Conservation (phyloP, 2,797 vertebrate species). For the Tympanoctomys barrerae region DNA sequence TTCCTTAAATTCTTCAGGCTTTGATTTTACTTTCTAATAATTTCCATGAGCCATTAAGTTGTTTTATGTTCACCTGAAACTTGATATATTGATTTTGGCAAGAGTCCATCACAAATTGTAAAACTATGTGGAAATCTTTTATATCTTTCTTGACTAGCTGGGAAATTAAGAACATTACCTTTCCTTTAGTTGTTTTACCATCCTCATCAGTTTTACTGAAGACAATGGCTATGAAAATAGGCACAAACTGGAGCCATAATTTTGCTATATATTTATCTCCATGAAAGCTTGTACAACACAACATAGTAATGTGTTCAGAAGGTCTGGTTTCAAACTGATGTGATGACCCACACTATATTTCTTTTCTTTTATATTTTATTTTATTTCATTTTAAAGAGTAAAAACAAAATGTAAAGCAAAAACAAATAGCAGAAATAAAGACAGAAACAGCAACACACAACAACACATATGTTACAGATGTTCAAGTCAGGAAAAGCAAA, state of each 20-base stretch:
- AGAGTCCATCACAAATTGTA: not conserved
- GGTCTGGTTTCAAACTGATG: not conserved
- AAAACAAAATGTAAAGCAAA: no score
- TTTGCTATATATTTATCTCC: not conserved
- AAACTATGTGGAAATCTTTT: not conserved
- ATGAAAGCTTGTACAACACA: not conserved
- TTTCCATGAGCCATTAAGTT: not conserved
- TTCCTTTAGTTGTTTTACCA: not conserved
- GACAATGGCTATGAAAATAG: not conserved
- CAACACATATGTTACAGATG: no score
- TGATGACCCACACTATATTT: not conserved
- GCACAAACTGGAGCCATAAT: not conserved
- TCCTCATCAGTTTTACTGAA: not conserved
- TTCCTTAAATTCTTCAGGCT: not conserved
- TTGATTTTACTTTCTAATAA: conserved; percentile 39
- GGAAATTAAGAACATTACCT: not conserved
- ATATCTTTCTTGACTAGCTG: not conserved
- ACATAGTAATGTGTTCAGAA: not conserved
- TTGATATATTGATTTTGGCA: not conserved
- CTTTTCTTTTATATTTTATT: no score
- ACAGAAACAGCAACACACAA: no score
- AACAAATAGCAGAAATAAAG: no score
- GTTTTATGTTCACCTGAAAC: conserved; percentile 37
- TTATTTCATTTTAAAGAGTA: no score
- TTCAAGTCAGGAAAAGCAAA: no score